These are phyloP conservation scores for Periparus ater DNA, from an alignment of 2,797 vertebrate species.

Conservation along the genomic window DNA sequence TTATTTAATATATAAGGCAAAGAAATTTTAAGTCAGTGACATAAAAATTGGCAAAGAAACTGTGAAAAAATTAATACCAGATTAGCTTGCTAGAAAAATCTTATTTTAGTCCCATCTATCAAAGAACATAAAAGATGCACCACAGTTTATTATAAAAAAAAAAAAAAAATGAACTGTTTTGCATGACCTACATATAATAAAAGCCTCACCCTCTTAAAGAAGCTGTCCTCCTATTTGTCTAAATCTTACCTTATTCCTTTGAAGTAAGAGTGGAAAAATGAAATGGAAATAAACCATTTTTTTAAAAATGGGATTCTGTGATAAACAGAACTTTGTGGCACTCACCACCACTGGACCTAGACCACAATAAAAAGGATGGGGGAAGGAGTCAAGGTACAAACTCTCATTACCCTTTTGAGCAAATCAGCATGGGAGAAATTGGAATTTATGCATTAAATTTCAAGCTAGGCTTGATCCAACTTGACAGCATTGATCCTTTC, in stretches of 20 bases:
- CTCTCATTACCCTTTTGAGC: not conserved
- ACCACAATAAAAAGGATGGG: not conserved
- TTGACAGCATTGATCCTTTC: not conserved
- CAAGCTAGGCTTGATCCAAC: not conserved
- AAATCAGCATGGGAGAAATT: not conserved
- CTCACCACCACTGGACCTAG: not conserved
- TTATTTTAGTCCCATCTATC: not conserved
- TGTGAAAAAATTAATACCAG: not conserved
- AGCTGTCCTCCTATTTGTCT: not conserved
- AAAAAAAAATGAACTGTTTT: not conserved
- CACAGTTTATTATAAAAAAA: not conserved
- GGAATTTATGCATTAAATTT: not conserved
- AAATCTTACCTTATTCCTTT: not conserved
- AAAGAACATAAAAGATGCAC: not conserved
- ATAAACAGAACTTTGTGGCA: not conserved
- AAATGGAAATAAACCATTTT: not conserved
- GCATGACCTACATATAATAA: not conserved
- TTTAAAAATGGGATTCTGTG: not conserved
- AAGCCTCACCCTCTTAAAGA: not conserved
- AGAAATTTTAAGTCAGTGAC: not conserved
- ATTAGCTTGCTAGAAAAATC: not conserved
- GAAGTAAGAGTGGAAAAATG: not conserved
- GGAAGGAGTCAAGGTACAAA: not conserved
- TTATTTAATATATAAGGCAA: not conserved
- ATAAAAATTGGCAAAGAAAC: not conserved